phyloP scores from a whole-genome alignment of 2,113 vertebrate genomes.

The Melanerpes formicivorus region DNA sequence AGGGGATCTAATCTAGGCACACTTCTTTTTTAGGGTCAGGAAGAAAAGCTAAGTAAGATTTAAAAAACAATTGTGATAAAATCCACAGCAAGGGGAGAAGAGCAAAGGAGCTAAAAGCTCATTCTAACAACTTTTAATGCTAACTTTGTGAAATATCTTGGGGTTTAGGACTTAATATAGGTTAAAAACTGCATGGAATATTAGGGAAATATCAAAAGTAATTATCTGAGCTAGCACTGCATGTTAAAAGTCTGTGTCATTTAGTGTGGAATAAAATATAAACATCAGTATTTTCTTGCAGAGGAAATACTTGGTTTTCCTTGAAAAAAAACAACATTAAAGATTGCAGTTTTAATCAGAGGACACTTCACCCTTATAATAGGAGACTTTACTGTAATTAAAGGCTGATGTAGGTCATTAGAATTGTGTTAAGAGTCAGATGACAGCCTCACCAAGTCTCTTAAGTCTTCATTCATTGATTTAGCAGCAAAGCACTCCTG shows the following conservation, averaged over 20 bases:
- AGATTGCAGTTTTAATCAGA: slow-evolving; percentile 56
- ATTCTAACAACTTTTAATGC: background rate
- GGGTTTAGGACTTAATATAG: background rate
- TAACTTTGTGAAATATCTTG: background rate
- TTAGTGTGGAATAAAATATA: slow-evolving; percentile 7
- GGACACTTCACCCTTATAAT: slow-evolving; percentile 22
- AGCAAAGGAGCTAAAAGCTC: background rate
- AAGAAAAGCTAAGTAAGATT: slow-evolving; percentile 9
- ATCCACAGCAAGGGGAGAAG: background rate
- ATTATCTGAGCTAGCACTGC: background rate
- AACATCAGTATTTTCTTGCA: slow-evolving; percentile 2
- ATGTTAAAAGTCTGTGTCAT: background rate
- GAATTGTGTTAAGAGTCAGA: slow-evolving; percentile 58
- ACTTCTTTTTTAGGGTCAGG: background rate
- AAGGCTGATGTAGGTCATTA: slow-evolving; percentile 54
- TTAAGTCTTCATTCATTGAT: slow-evolving; percentile 59
- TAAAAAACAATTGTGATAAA: slow-evolving; percentile 17
- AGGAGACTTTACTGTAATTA: slow-evolving; percentile 64
- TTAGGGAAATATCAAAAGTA: background rate
- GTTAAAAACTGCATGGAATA: background rate
- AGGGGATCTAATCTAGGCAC: background rate
- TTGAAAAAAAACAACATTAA: background rate
- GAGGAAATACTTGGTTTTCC: too few species aligned
- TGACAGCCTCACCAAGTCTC: slow-evolving; percentile 53
- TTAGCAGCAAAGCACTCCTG: slow-evolving; percentile 29